These are phyloP conservation scores for Eurytoma adleriae DNA, from an alignment of 2,888 invertebrate genomes.

Conservation along the genomic window DNA sequence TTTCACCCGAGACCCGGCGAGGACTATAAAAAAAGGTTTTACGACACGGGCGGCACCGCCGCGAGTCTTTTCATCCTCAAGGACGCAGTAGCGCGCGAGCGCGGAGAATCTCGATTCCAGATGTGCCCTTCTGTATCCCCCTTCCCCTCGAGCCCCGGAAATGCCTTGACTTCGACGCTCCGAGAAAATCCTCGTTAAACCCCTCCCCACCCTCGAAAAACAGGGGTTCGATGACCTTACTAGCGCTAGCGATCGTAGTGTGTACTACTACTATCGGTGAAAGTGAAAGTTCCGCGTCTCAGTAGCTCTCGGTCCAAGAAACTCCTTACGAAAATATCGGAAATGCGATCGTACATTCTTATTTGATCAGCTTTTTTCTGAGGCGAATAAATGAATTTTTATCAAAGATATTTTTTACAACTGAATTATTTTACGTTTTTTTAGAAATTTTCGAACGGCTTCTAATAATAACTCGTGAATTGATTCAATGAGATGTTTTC, in stretches of 20 bases:
- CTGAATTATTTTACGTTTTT: too few species aligned
- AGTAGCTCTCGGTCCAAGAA: background rate
- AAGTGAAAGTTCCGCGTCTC: slow-evolving; percentile 47
- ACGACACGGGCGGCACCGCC: slow-evolving; percentile 34
- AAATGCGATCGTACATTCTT: background rate
- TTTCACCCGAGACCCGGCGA: background rate
- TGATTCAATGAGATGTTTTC: too few species aligned
- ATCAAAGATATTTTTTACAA: too few species aligned
- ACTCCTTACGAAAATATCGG: slow-evolving; percentile 25
- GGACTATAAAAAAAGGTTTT: slow-evolving; percentile 54
- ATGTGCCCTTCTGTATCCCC: slow-evolving; percentile 8
- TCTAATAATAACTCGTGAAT: too few species aligned
- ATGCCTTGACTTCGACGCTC: slow-evolving; percentile 22
- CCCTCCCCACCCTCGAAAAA: slow-evolving; percentile 13
- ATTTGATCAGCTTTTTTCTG: slow-evolving; percentile 16
- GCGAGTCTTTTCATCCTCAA: slow-evolving; percentile 51
- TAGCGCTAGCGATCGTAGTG: background rate
- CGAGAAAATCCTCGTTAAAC: slow-evolving; percentile 30
- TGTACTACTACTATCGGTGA: slow-evolving; percentile 16
- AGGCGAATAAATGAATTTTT: too few species aligned
- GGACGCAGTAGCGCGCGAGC: slow-evolving; percentile 26
- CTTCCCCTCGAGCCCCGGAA: slow-evolving; percentile 30
- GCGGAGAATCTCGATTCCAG: slow-evolving; percentile 44
- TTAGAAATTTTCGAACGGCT: too few species aligned
- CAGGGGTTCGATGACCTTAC: slow-evolving; percentile 48